Evolutionary conservation across 1,140 invertebrate genomes (phyloP).

Genomic region (Adelges cooleyi): DNA sequence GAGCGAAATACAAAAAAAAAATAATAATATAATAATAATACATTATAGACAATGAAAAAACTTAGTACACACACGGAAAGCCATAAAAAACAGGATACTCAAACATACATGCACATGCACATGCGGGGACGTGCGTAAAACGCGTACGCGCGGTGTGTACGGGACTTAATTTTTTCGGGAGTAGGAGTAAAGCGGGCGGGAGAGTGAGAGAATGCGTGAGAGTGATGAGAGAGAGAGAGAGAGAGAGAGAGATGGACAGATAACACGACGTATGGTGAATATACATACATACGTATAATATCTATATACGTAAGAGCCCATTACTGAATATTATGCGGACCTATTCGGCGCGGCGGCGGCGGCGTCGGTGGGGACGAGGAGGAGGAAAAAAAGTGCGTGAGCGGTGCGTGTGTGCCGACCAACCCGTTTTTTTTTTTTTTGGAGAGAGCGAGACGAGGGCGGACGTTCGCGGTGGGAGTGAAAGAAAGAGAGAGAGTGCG

Average conservation of each 20-base stretch:
- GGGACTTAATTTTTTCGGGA: neutral
- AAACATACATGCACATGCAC: conserved; percentile 9
- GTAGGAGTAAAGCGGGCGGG: neutral
- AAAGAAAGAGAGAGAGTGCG: neutral
- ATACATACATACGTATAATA: neutral
- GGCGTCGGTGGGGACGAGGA: neutral
- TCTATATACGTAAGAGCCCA: no score
- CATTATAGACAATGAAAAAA: neutral
- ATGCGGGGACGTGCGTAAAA: conserved; percentile 9
- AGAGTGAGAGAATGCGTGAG: neutral
- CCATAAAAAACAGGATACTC: conserved; percentile 25
- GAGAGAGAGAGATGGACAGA: neutral
- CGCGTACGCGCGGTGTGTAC: neutral
- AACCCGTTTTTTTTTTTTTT: conserved; percentile 7
- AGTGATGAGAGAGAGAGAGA: neutral
- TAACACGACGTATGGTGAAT: conserved; percentile 4
- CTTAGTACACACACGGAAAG: neutral
- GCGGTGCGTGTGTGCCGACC: conserved; percentile 1
- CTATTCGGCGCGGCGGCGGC: no score
- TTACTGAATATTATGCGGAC: no score
- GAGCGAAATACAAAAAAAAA: neutral
- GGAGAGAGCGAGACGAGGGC: neutral
- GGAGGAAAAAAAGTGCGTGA: conserved; percentile 1
- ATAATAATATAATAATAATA: neutral
- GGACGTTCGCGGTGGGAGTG: neutral